Evolutionary conservation across 2,797 vertebrate genomes (phyloP).

Genomic region (Euthynnus affinis): DNA sequence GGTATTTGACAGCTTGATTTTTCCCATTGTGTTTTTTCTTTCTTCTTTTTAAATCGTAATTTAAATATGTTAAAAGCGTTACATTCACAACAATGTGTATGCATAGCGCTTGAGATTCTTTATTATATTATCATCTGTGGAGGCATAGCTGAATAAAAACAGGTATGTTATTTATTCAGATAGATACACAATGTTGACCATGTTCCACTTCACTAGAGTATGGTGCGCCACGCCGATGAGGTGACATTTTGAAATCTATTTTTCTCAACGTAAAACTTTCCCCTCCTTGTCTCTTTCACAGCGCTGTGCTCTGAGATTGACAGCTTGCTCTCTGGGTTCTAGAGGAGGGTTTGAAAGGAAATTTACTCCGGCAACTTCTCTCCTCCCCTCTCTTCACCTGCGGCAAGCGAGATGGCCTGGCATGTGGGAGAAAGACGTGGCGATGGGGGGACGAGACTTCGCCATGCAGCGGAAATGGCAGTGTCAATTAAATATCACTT

Average conservation of each 20-base stretch:
- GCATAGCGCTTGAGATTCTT: conserved; percentile 12
- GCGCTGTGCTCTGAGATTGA: conserved; percentile 81
- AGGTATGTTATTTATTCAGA: conserved; percentile 67
- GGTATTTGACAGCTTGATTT: not conserved
- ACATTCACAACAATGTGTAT: conserved; percentile 1
- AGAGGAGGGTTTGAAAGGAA: conserved; percentile 78
- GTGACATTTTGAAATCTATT: conserved; percentile 87
- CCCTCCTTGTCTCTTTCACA: conserved; percentile 77
- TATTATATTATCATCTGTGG: conserved; percentile 40
- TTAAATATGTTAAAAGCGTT: not conserved
- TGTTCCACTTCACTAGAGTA: conserved; percentile 73
- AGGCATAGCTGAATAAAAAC: conserved; percentile 49
- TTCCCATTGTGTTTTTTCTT: not conserved
- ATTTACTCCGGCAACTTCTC: conserved; percentile 80
- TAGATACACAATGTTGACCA: conserved; percentile 68
- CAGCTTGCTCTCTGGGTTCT: conserved; percentile 79
- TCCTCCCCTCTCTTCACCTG: conserved; percentile 80
- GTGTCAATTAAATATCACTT: conserved; percentile 95
- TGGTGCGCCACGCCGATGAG: conserved; percentile 59
- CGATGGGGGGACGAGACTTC: conserved; percentile 74
- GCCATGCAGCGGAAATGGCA: conserved; percentile 85
- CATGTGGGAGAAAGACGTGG: conserved; percentile 69
- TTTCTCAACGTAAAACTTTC: conserved; percentile 79
- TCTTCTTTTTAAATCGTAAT: not conserved
- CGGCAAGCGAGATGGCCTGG: conserved; percentile 76